Evolutionary conservation across 2,888 invertebrate genomes (phyloP).

Genomic region (Folsomia manolachei): DNA sequence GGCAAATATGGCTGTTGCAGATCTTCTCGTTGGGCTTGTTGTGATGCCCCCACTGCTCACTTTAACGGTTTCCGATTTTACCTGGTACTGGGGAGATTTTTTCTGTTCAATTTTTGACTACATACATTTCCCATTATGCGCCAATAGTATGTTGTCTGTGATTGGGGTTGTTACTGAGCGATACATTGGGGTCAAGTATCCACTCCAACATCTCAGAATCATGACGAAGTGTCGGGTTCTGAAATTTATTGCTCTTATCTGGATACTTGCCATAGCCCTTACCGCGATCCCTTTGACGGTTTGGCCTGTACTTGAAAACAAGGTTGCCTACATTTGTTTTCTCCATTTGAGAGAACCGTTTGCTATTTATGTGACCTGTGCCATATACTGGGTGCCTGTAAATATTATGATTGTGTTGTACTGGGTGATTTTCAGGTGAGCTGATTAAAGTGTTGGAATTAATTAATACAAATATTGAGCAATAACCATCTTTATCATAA

Average conservation of each 20-base stretch:
- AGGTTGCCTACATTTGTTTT: not conserved
- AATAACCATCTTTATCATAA: too few relatives aligned
- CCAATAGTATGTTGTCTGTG: slow-evolving; percentile 15
- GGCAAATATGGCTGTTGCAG: slow-evolving; percentile 4
- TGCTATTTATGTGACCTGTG: not conserved
- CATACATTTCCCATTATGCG: slow-evolving; percentile 10
- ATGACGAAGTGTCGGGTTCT: not conserved
- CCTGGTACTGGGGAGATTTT: not conserved
- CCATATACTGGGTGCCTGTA: not conserved
- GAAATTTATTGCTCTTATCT: not conserved
- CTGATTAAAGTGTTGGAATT: too few relatives aligned
- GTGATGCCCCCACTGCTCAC: slow-evolving; percentile 2
- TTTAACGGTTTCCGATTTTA: not conserved
- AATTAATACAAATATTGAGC: too few relatives aligned
- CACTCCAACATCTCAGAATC: slow-evolving; percentile 8
- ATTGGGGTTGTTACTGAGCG: slow-evolving; percentile 3
- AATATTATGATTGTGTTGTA: not conserved
- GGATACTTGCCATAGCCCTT: not conserved
- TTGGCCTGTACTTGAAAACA: not conserved
- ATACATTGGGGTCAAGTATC: slow-evolving; percentile 18
- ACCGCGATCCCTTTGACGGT: slow-evolving; percentile 4
- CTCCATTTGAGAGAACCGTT: not conserved
- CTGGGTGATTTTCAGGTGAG: not conserved
- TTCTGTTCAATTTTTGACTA: slow-evolving; percentile 3
- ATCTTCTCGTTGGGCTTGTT: not conserved